Percentiles rank a stretch among this genome's conserved stretches.
phyloP scores from a whole-genome alignment of 2,797 vertebrate species.

The Chelon auratus region DNA sequence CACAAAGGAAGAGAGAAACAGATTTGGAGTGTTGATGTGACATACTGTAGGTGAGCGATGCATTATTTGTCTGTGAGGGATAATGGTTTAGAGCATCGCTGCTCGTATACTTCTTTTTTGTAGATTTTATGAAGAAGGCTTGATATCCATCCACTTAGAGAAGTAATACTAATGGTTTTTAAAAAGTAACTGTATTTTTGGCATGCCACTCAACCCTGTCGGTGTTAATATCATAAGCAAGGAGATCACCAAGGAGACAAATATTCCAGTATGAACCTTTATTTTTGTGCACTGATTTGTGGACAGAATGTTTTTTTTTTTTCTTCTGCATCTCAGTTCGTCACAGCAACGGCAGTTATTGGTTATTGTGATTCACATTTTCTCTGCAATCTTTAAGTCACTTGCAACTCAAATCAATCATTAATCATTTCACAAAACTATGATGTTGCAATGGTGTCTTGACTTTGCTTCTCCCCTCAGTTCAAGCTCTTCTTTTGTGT shows the following conservation, averaged over 20 bases:
- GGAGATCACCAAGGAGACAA: constrained; percentile 45
- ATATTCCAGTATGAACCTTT: constrained; percentile 18
- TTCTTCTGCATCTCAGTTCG: background rate
- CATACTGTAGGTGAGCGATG: constrained; percentile 25
- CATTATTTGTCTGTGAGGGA: constrained; percentile 3
- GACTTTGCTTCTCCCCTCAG: background rate
- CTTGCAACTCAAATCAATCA: constrained; percentile 8
- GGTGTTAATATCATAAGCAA: constrained; percentile 22
- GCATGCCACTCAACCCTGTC: constrained; percentile 21
- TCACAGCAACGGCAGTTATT: background rate
- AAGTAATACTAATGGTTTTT: constrained; percentile 29
- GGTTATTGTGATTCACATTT: constrained; percentile 8
- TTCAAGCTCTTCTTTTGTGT: constrained; percentile 15
- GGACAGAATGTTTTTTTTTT: background rate
- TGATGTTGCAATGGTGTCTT: background rate
- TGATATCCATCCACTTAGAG: constrained; percentile 2
- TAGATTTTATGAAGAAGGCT: background rate
- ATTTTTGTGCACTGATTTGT: constrained; percentile 1
- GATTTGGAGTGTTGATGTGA: constrained; percentile 16
- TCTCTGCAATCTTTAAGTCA: background rate
- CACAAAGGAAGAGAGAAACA: constrained; percentile 12
- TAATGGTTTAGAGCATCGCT: background rate
- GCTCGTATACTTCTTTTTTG: background rate
- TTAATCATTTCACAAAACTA: constrained; percentile 21
- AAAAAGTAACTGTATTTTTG: constrained; percentile 26